A percentile compares a stretch with the other conserved stretches of the same genome.
Conservation (phyloP, 2,797 vertebrate genomes). For the Chrysocyon brachyurus region DNA sequence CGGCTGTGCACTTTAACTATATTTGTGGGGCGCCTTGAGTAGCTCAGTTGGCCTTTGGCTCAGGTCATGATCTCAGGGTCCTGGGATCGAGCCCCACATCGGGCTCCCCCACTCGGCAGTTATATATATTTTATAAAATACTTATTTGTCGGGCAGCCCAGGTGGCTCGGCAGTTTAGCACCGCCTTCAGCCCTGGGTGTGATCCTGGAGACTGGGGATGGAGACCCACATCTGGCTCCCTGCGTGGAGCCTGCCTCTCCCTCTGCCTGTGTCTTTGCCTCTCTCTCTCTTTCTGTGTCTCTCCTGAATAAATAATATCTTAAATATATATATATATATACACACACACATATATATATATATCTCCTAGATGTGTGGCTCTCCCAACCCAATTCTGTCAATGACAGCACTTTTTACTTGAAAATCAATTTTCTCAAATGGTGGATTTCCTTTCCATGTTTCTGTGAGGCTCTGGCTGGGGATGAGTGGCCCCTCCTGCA, state of each 20-base stretch:
- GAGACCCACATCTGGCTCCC: no score
- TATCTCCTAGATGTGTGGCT: neutral
- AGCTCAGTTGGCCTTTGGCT: neutral
- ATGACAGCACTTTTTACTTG: conserved; percentile 47
- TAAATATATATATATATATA: no score
- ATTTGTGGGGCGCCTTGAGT: neutral
- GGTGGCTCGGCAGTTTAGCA: no score
- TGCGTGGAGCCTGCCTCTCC: no score
- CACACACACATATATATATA: neutral
- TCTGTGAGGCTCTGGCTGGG: conserved; percentile 36
- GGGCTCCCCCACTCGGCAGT: neutral
- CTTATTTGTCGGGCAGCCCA: neutral
- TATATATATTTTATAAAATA: neutral
- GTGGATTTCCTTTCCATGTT: conserved; percentile 55
- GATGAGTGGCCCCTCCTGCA: neutral
- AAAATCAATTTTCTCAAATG: conserved; percentile 24
- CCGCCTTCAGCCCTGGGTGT: no score
- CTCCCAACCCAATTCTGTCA: conserved; percentile 16
- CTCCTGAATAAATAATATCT: no score
- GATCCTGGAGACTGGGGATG: no score
- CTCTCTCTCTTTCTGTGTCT: no score
- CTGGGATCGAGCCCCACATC: neutral
- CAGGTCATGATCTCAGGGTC: neutral
- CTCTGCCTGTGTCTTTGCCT: no score
- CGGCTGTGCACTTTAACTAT: neutral